These are phyloP conservation scores for Hippocampus comes DNA, from an alignment of 2,113 vertebrate genomes.

Conservation along the genomic window DNA sequence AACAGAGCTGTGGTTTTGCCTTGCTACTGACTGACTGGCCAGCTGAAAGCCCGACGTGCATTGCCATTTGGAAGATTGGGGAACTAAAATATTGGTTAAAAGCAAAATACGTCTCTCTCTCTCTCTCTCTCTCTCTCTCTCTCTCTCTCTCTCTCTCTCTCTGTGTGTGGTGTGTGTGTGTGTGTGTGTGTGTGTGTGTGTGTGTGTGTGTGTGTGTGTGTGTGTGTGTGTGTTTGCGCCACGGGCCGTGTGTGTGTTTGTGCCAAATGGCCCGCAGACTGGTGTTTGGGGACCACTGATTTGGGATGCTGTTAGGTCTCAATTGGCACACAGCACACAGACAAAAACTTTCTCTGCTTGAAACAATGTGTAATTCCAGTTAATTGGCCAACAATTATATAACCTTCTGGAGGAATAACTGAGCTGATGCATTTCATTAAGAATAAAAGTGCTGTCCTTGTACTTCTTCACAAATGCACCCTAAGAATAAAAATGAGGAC, in stretches of 20 bases:
- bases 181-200: too few species aligned
- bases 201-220: too few species aligned
- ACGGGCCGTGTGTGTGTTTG: too few species aligned
- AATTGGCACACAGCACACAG: background rate
- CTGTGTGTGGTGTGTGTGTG: too few species aligned
- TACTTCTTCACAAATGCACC: background rate
- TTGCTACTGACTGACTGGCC: constrained; percentile 26
- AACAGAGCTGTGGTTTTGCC: constrained; percentile 22
- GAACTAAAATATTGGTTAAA: too few species aligned
- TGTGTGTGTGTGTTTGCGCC: too few species aligned
- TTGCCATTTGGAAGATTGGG: too few species aligned
- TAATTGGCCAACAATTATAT: background rate
- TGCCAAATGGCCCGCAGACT: too few species aligned
- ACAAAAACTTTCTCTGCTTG: background rate
- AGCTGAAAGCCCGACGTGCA: constrained; percentile 21
- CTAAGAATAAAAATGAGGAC: constrained; percentile 17
- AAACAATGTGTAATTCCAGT: background rate
- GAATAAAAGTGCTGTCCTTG: background rate
- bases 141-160: too few species aligned
- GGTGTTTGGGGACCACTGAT: background rate
- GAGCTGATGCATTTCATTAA: background rate
- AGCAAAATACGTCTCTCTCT: too few species aligned
- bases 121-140: too few species aligned
- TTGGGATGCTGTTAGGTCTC: too few species aligned
- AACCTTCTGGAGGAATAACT: background rate